These are phyloP conservation scores for Arnoldichthys spilopterus DNA, from an alignment of 2,797 vertebrate species.

Conservation along the genomic window DNA sequence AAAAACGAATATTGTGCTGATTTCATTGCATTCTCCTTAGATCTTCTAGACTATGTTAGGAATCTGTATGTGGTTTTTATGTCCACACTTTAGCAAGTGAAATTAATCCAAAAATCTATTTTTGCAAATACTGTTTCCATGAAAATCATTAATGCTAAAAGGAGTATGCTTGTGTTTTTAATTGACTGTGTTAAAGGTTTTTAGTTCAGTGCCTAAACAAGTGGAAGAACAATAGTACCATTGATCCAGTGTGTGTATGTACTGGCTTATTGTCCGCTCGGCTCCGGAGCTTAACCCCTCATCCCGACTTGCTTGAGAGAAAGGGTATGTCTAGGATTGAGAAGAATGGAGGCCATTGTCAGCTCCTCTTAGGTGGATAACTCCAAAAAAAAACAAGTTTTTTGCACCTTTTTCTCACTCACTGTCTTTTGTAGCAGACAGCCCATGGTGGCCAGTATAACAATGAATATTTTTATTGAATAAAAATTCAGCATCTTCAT, in stretches of 20 bases:
- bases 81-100: no score
- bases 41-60: not conserved
- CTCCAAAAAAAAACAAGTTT: slow-evolving; percentile 39
- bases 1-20: not conserved
- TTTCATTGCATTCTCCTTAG: not conserved
- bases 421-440: not conserved
- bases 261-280: slow-evolving; percentile 45
- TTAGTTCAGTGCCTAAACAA: slow-evolving; percentile 21
- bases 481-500: slow-evolving; percentile 33
- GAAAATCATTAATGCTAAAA: not conserved
- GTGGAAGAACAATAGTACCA: slow-evolving; percentile 34
- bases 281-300: slow-evolving; percentile 38
- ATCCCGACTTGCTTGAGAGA: slow-evolving; percentile 25
- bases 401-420: slow-evolving; percentile 10
- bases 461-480: slow-evolving; percentile 44
- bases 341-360: slow-evolving; percentile 45
- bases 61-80: not conserved
- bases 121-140: not conserved
- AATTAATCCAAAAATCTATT: not conserved
- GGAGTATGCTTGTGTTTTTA: not conserved
- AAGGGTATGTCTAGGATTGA: slow-evolving; percentile 30
- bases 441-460: not conserved
- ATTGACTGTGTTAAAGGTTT: slow-evolving; percentile 4
- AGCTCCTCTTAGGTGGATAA: slow-evolving; percentile 30
- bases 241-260: slow-evolving; percentile 35